Percentiles rank a stretch among this genome's conserved stretches.
phyloP scores from a whole-genome alignment of 2,888 invertebrate species.

The Atrina japonica region DNA sequence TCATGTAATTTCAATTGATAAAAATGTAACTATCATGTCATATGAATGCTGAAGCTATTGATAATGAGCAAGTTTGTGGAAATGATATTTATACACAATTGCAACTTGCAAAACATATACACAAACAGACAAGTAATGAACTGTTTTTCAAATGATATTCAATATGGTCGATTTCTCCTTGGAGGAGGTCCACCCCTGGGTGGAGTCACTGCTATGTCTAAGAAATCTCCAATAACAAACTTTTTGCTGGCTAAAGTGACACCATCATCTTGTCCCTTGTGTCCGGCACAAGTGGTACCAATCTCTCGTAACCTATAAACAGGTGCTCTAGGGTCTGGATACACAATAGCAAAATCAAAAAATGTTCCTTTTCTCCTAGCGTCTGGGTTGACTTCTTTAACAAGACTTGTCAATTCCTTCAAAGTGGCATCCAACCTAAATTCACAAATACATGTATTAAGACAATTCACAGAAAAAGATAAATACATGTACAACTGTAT shows the following conservation, averaged over 20 bases:
- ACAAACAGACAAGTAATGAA: too few species aligned
- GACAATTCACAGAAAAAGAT: too few species aligned
- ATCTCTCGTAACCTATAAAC: slow-evolving; percentile 91
- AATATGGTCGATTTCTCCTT: slow-evolving; percentile 53
- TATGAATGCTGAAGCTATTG: too few species aligned
- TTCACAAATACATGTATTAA: too few species aligned
- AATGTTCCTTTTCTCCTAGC: slow-evolving; percentile 97
- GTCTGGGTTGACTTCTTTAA: slow-evolving; percentile 99
- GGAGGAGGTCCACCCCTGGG: slow-evolving; percentile 64
- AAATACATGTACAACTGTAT: too few species aligned
- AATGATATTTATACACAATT: too few species aligned
- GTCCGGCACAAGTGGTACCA: slow-evolving; percentile 93
- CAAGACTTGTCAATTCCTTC: slow-evolving; percentile 96
- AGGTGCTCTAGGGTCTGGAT: slow-evolving; percentile 80
- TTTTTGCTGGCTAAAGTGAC: slow-evolving; percentile 89
- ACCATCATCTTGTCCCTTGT: slow-evolving; percentile 96
- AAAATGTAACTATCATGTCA: too few species aligned
- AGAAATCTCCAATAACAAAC: slow-evolving; percentile 97
- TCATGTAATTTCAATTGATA: too few species aligned
- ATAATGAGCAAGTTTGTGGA: too few species aligned
- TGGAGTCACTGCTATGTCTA: slow-evolving; percentile 93
- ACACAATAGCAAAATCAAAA: slow-evolving; percentile 95
- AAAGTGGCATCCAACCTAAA: slow-evolving; percentile 91
- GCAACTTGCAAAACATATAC: too few species aligned
- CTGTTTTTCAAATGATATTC: too few species aligned